phyloP scores from a whole-genome alignment of 2,888 invertebrate genomes.

The Hydriomena furcata region DNA sequence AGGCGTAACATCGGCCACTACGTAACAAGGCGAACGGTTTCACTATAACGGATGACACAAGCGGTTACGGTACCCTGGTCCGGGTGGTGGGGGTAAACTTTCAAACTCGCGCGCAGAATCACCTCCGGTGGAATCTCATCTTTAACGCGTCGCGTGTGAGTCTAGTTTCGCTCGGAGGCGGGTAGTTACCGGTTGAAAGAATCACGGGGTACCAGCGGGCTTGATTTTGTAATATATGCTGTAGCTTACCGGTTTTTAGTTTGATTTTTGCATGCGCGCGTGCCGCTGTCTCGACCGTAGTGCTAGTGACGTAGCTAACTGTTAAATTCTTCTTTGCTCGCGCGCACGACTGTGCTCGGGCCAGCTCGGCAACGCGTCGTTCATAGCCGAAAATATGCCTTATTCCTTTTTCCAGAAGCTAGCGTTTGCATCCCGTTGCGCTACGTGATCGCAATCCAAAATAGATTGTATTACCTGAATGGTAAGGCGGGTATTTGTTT shows the following conservation, averaged over 20 bases:
- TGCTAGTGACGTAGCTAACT: conserved; percentile 5
- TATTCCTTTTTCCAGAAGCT: conserved; percentile 27
- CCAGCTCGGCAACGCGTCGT: conserved; percentile 47
- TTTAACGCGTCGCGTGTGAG: neutral
- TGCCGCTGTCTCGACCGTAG: conserved; percentile 7
- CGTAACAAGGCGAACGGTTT: conserved; percentile 75
- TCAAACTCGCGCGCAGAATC: conserved; percentile 67
- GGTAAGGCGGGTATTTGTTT: conserved; percentile 51
- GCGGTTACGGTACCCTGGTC: conserved; percentile 69
- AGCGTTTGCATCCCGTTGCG: conserved; percentile 36
- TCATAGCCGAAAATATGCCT: conserved; percentile 42
- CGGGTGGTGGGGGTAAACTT: conserved; percentile 54
- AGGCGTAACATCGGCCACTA: conserved; percentile 64
- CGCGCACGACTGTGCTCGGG: conserved; percentile 40
- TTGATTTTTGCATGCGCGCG: neutral
- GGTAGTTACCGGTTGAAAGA: conserved; percentile 9
- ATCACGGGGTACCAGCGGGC: neutral
- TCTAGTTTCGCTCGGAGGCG: neutral
- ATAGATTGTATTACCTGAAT: conserved; percentile 19
- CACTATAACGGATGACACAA: conserved; percentile 80
- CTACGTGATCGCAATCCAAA: conserved; percentile 32
- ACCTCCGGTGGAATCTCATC: neutral
- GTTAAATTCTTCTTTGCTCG: conserved; percentile 16
- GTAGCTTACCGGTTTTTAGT: neutral
- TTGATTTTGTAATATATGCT: conserved; percentile 8